Evolutionary conservation across 2,888 invertebrate species (phyloP), one percentile per base, ranked within the genome.

Genomic region (Drepanosiphum platanoidis): DNA sequence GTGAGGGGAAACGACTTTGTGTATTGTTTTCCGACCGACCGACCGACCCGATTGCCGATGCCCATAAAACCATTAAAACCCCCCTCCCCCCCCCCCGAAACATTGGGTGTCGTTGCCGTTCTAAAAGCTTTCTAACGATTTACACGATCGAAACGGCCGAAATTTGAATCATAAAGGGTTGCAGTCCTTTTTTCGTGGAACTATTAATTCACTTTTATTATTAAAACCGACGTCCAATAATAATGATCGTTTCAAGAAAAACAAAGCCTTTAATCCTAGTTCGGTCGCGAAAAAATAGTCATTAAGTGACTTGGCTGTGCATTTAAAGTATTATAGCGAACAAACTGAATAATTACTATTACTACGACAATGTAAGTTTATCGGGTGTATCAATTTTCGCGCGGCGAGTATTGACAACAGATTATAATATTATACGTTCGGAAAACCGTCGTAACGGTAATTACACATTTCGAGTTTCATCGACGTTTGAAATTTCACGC

Each of bases 31-130:
- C n/a, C 72, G 9, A 82, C 81, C 32, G 64, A 74, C n/a, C 72
- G 9, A 82, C 81, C 32, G 64, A 74, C 82, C 46, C 82, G 46
- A 64, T 64, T 72, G 82, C 72, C 82, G 66, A 64, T 83, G 74
- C 64, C 74, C 72, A 83, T 83, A 83, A 83, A 83, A 74, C 82
- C 82, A 83, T 83, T 83, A 83, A 83, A 83, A 42, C 27, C 61
- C 42, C 27, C 30, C 13, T 83, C 74, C 74, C 74, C 32, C 27
- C 61, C 42, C 27, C 30, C 13, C 61, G 30, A 34, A 68, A 80
- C 68, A 72, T 15, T 64, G 61, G 61, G 72, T 83, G 42, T 74
- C 64, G 27, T 83, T 83, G 74, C 34, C 61, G 64, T 83, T 83
- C 74, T 83, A 74, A 83, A 83, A 83, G 82, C 74, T 72, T 83